Base-by-base conservation (phyloP, 2,888 invertebrate genomes). In the Nephrotoma appendiculata region DNA sequence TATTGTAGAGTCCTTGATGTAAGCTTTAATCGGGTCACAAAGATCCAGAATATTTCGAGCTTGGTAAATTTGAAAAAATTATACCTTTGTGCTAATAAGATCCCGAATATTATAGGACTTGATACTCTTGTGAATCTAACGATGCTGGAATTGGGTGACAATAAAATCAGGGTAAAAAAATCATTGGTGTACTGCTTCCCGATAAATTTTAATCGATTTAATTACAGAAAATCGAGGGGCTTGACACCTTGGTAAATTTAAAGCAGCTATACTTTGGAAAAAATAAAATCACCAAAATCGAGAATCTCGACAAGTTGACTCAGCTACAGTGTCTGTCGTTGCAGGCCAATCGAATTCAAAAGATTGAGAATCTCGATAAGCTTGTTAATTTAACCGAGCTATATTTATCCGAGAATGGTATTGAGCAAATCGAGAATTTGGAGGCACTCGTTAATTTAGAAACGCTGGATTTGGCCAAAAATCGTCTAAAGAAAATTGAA, bases 381-480 rank as follows among this genome's bases (percentile, higher is more conserved):
- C 91, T 98, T 41, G 92, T 90, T 0, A 94, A 96, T 86, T 91
- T 99, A 87, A 96, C 96, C 86, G 97, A 99, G 90, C 91, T 99
- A 12, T 99, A 99, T 91, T 90, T 98, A 88, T 98, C 98, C 0
- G 97, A 98, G 91, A 99, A 99, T 92, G 98, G 98, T 6, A 94
- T 99, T 52, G 93, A 94, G 2, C 90, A 89, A 0, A 96, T 99
- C 87, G 96, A 97, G 90, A 96, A 96, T 87, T 90, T 98, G 88
- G 93, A 94, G 0, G 92, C 92, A 87, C 96, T 96, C 90, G 91
- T 91, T 4, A 93, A 93, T 48, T 90, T 99, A 86, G 95, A 96
- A 88, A 99, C 98, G 0, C 92, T 99, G 87, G 99, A 99, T 92
- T 91, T 99, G 89, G 97, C 98, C 0, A 94, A 95, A 89, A 99